These are phyloP conservation scores for Mesocricetus auratus DNA, from an alignment of 2,113 vertebrate species.

Conservation along the genomic window DNA sequence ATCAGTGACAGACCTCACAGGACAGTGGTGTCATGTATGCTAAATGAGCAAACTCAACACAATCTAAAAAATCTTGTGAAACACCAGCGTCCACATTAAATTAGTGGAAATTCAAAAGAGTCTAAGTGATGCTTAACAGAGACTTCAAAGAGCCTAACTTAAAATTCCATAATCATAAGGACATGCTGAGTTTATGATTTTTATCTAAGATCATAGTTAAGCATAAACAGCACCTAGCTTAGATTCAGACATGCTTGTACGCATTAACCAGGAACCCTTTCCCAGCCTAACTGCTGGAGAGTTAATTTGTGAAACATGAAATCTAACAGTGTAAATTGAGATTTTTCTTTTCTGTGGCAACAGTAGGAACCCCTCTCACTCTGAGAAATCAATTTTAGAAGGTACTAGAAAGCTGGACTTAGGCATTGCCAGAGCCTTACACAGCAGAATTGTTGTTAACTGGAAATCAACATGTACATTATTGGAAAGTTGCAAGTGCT, in stretches of 20 bases:
- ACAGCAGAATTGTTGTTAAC: not conserved
- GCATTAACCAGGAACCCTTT: not conserved
- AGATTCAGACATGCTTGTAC: not conserved
- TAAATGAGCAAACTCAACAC: not conserved
- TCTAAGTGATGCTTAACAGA: not conserved
- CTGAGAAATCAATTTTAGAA: conserved; percentile 38
- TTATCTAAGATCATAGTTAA: not conserved
- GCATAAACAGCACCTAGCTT: not conserved
- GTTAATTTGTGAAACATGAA: not conserved
- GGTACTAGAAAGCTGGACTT: not conserved
- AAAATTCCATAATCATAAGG: not conserved
- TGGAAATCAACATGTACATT: not conserved
- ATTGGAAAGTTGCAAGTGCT: not conserved
- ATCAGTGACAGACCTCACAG: not conserved
- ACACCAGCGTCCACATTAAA: not conserved
- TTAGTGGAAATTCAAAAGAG: not conserved
- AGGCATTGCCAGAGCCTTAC: not conserved
- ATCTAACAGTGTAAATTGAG: not conserved
- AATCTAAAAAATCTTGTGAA: not conserved
- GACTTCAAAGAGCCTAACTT: not conserved
- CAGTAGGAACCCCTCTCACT: not conserved
- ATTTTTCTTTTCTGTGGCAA: not conserved
- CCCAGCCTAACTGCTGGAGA: not conserved
- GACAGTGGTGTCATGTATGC: not conserved
- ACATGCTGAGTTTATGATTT: not conserved